Evolutionary conservation across 2,113 vertebrate genomes (phyloP).

Genomic region (Patagioenas fasciata): DNA sequence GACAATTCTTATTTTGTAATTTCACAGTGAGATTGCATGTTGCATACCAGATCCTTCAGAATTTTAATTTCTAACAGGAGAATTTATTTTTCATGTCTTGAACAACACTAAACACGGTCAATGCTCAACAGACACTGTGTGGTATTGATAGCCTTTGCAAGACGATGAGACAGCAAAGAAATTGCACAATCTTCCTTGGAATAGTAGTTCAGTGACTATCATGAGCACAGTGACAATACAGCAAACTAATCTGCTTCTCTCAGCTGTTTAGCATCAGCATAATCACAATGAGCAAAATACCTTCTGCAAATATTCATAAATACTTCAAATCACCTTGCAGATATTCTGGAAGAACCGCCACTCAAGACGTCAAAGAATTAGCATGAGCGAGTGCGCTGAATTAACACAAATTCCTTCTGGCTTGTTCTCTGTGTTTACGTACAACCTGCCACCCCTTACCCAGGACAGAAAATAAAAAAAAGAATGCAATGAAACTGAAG

Average conservation of each 20-base stretch:
- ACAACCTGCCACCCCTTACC: background rate
- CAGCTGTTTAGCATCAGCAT: background rate
- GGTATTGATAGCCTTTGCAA: background rate
- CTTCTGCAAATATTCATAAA: slow-evolving; percentile 18
- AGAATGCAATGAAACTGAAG: background rate
- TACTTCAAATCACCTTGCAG: background rate
- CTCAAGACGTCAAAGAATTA: background rate
- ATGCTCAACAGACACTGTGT: background rate
- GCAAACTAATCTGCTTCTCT: background rate
- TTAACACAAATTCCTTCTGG: background rate
- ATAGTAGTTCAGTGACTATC: background rate
- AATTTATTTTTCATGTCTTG: background rate
- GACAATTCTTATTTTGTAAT: background rate
- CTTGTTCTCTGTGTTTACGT: background rate
- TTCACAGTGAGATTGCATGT: background rate
- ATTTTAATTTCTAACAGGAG: background rate
- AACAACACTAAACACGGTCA: background rate
- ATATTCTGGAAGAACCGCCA: background rate
- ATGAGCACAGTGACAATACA: background rate
- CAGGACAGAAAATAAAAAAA: background rate
- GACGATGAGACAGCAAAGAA: background rate
- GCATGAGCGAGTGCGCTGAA: background rate
- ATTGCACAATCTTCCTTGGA: background rate
- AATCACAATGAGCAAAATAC: background rate
- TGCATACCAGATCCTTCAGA: background rate